Evolutionary conservation across 2,797 vertebrate genomes (phyloP), one percentile per base, ranked within the genome.

Genomic region (Liasis olivaceus): DNA sequence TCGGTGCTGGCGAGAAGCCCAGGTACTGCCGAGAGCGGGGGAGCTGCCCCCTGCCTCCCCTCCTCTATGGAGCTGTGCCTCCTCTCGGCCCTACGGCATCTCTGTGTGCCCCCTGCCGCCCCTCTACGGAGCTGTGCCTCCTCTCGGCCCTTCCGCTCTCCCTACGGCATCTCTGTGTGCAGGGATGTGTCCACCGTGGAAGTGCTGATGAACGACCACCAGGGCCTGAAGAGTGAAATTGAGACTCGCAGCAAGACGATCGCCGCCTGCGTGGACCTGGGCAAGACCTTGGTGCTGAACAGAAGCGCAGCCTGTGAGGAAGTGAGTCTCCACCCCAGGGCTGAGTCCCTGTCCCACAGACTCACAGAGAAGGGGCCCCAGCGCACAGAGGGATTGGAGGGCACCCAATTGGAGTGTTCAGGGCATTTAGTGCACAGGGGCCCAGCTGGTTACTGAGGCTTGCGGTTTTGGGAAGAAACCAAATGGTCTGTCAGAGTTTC

Each of bases 131-230:
- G 51, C 1, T 1, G 11, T 0, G 12, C 62, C 15, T 2, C 42
- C 28, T 63, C 26, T 1, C 6, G n/a, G 36, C 47, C 59, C 7
- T 12, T 1, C 31, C 47, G 0, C n/a, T 13, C 42, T 15, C 31
- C 2, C 4, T 72, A 15, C 0, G 28, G 22, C 77, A 4, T 24
- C 56, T 8, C 77, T 7, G 0, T 58, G 26, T 1, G 0, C 92
- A 99, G 99, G 97, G 99, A 99, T 0, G 99, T 99, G 90, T 99
- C 99, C 0, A 99, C 99, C 0, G 99, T 99, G 88, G 99, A 99
- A 95, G 98, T 99, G 95, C 97, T 99, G 96, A 99, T 99, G 98
- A 99, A 98, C 93, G 99, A 99, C 95, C 99, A 99, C 97, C 99
- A 99, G 92, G 98, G 98, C 91, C 98, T 99, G 95, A 99, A 99